Conservation (phyloP, 2,888 invertebrate species). For the Caenorhabditis afra region DNA sequence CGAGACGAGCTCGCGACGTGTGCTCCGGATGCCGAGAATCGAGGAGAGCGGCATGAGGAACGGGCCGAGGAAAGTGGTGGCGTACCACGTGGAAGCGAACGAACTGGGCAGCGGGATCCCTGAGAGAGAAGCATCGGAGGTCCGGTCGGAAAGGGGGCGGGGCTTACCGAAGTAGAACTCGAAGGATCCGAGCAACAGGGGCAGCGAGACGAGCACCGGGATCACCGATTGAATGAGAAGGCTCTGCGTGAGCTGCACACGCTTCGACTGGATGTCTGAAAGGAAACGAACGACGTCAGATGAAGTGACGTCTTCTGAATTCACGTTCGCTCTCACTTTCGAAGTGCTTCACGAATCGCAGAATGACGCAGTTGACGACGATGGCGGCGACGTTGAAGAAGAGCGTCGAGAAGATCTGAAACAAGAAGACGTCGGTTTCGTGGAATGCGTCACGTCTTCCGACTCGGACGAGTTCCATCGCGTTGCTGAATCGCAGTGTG, state of each 20-base stretch:
- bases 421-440: background rate
- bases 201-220: conserved; percentile 53
- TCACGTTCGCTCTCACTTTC: conserved; percentile 47
- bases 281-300: background rate
- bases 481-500: conserved; percentile 45
- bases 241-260: conserved; percentile 53
- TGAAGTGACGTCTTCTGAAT: background rate
- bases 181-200: conserved; percentile 45
- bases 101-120: conserved; percentile 44
- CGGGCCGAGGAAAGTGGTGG: conserved; percentile 54
- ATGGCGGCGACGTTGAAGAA: conserved; percentile 51
- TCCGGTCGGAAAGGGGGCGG: background rate
- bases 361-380: conserved; percentile 45
- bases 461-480: conserved; percentile 53
- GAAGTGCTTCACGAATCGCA: conserved; percentile 49
- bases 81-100: conserved; percentile 54
- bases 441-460: background rate
- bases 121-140: conserved; percentile 11
- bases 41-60: conserved; percentile 56
- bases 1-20: conserved; percentile 28
- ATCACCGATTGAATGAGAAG: conserved; percentile 47
- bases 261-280: conserved; percentile 45
- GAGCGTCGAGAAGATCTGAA: conserved; percentile 50
- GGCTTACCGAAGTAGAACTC: conserved; percentile 52
- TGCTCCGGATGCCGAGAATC: conserved; percentile 41